These are phyloP conservation scores for Sinella curviseta DNA, from an alignment of 1,140 invertebrate genomes.

Conservation along the genomic window DNA sequence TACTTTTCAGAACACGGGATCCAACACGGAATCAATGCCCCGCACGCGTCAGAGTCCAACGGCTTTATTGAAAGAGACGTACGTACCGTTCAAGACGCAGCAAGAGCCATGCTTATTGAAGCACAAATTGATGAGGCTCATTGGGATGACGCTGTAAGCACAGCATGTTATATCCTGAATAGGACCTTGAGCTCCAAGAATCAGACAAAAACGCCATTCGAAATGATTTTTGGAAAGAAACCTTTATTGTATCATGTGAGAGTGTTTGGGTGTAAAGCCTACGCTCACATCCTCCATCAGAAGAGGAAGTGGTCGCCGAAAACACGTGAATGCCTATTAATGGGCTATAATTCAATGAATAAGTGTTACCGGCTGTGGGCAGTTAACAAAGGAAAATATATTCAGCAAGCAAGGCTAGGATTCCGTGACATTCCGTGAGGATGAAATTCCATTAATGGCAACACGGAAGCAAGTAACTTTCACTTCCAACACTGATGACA, in stretches of 20 bases:
- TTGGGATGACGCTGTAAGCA: background rate
- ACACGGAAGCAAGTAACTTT: too few species aligned
- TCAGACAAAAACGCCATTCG: background rate
- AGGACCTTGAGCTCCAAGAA: background rate
- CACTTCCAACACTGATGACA: too few species aligned
- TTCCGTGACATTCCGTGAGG: slow-evolving; percentile 11
- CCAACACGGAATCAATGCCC: slow-evolving; percentile 13
- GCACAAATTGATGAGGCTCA: background rate
- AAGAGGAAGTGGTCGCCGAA: slow-evolving; percentile 33
- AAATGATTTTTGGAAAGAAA: slow-evolving; percentile 32
- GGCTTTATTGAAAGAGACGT: slow-evolving; percentile 35
- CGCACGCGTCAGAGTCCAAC: slow-evolving; percentile 13
- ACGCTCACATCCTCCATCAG: background rate
- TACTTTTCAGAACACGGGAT: slow-evolving; percentile 30
- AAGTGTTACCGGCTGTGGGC: slow-evolving; percentile 17
- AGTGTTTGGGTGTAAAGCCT: slow-evolving; percentile 49
- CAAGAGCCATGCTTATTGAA: slow-evolving; percentile 24
- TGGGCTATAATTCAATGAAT: slow-evolving; percentile 46
- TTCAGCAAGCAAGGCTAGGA: slow-evolving; percentile 1
- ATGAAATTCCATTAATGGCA: background rate
- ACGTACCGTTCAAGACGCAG: slow-evolving; percentile 24
- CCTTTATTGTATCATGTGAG: slow-evolving; percentile 49
- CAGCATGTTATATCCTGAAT: background rate
- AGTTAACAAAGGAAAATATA: background rate
- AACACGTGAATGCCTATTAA: slow-evolving; percentile 41